Base-by-base conservation (phyloP, 2,113 vertebrate species). In the Rhinolophus ferrumequinum region DNA sequence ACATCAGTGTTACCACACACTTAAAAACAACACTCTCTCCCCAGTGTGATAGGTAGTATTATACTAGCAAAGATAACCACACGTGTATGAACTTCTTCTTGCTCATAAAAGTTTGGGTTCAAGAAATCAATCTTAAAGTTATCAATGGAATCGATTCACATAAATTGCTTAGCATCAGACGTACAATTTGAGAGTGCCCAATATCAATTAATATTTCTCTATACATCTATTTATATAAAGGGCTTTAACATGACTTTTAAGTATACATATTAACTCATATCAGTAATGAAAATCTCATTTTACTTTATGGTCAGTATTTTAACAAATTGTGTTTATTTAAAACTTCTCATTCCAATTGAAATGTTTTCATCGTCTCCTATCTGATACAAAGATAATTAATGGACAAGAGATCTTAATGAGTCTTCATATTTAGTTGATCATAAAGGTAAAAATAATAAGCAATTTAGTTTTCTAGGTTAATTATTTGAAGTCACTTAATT, bases 401-500 rank as follows among this genome's bases (percentile, higher is more conserved):
- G 30, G 58, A 72, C 35, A 80, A 84, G 21, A 90, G 33, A 84
- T 95, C 16, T 62, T 91, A 94, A 58, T 52, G 6, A 30, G 7
- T 70, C 12, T 92, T 54, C 9, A 11, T 79, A 3, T 83, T 73
- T 77, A 58, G 79, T 66, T 70, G 47, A 73, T 62, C 18, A 69
- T 76, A 79, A 67, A 35, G 8, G 18, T 76, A 64, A 69, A 87
- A 66, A 72, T 84, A 73, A 88, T 67, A 64, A 82, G 8, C 33
- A 90, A 7, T 21, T 96, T 82, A 24, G 81, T 66, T 89, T 69
- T 76, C 47, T 47, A 28, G 14, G 54, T 80, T 84, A 88, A 56
- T 93, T 69, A 90, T 76, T 88, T 58, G 28, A 95, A 94, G 52
- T 72, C 54, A 96, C 33, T 75, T 86, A 54, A 70, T 70, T 64